A percentile compares a stretch with the other conserved stretches of the same genome.
Conservation (phyloP, 2,888 invertebrate genomes). For the Microchrysa polita region DNA sequence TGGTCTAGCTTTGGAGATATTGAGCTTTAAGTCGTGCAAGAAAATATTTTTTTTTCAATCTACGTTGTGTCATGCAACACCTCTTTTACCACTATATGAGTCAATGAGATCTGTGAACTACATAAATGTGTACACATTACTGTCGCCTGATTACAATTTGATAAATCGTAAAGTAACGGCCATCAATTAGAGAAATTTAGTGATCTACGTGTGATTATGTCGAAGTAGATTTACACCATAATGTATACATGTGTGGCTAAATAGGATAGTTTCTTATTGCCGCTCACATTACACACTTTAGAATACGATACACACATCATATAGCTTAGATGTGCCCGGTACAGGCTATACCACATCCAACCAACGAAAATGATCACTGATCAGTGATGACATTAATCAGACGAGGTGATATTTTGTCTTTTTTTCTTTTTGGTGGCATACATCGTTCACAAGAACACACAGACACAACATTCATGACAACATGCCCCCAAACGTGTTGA, state of each 20-base stretch:
- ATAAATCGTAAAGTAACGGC: background rate
- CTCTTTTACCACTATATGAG: too few relatives aligned
- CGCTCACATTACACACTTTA: too few relatives aligned
- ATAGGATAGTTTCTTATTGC: too few relatives aligned
- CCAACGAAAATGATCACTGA: constrained; percentile 22
- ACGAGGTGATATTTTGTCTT: constrained; percentile 3
- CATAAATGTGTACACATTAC: too few relatives aligned
- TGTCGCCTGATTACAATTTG: background rate
- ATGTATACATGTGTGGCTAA: background rate
- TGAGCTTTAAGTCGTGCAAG: too few relatives aligned
- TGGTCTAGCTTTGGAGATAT: too few relatives aligned
- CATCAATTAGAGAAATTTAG: constrained; percentile 22
- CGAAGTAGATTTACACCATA: background rate
- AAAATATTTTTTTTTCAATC: too few relatives aligned
- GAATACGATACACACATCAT: too few relatives aligned
- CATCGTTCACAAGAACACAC: background rate
- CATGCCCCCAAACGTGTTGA: constrained; percentile 39
- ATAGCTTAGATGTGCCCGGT: too few relatives aligned
- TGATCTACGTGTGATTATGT: background rate
- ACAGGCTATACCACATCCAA: background rate
- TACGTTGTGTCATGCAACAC: too few relatives aligned
- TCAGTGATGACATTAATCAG: constrained; percentile 40
- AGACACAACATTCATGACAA: constrained; percentile 22
- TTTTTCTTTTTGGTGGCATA: constrained; percentile 30
- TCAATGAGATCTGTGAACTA: too few relatives aligned